These are phyloP conservation scores for Elgaria multicarinata DNA, from an alignment of 2,113 vertebrate species.

Conservation along the genomic window DNA sequence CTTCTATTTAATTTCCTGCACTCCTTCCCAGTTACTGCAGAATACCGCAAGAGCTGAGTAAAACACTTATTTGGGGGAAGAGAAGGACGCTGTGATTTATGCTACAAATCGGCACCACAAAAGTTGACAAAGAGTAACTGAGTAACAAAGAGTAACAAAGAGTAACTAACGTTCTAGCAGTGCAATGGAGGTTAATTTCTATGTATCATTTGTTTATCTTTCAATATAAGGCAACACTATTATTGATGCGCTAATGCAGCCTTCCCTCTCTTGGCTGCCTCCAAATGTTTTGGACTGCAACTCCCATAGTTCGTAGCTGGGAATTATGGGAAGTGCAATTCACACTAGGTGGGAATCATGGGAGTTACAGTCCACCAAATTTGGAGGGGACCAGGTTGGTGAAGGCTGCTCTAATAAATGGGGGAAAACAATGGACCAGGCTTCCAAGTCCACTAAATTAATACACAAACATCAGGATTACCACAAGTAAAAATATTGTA, in stretches of 20 bases:
- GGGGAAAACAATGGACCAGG: not conserved
- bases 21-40: conserved; percentile 33
- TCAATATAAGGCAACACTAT: not conserved
- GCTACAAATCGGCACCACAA: not conserved
- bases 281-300: too few relatives aligned
- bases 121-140: too few relatives aligned
- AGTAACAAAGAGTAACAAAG: not conserved
- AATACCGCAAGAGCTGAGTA: conserved; percentile 11
- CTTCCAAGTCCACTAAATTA: not conserved
- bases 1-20: conserved; percentile 41
- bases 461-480: not conserved
- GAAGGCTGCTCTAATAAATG: not conserved
- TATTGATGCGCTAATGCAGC: not conserved
- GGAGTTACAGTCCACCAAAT: too few relatives aligned
- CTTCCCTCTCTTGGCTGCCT: too few relatives aligned
- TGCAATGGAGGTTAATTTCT: not conserved
- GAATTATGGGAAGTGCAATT: too few relatives aligned
- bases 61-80: conserved; percentile 22
- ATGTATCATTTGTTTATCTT: conserved; percentile 13
- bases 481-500: not conserved
- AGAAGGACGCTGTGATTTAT: conserved; percentile 10
- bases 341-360: too few relatives aligned
- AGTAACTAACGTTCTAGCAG: not conserved
- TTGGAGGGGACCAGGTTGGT: too few relatives aligned
- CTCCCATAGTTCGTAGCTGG: too few relatives aligned